Evolutionary conservation across 2,888 invertebrate genomes (phyloP), one percentile per base, ranked within the genome.

Genomic region (Acleris laterana): DNA sequence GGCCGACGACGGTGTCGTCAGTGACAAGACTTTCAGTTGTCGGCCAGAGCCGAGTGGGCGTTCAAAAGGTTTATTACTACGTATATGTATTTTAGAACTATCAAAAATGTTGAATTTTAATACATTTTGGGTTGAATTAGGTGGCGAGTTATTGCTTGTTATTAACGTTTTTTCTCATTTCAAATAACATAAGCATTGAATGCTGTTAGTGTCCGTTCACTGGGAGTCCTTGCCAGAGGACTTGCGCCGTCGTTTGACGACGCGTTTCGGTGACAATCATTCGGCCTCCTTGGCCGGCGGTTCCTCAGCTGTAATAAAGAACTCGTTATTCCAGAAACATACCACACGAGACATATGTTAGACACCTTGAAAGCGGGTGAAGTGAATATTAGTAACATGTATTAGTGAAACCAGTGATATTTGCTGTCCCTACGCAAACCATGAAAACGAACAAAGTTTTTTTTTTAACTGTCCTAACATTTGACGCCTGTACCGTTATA

Each of bases 231-330:
- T 89, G 66, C 87, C 71, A 1, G 89, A 82, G 80, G 90, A 87
- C 81, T 93, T 93, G 86, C 90, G 91, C 75, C 92, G 91, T 77
- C 92, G 79, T 69, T 92, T 93, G 75, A 90, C 91, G 88, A 86
- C 92, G 90, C 93, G 93, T 78, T 93, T 93, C 25, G 90, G 89
- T 79, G 92, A 87, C 78, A 85, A 93, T 93, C 93, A 93, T 85
- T 93, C 93, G 68, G 80, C 77, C 83, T 92, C 93, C 70, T 93
- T 93, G 50, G 72, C 81, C 69, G 86, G 90, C 70, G 89, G 86
- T 63, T 92, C 92, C 72, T 93, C 93, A 68, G 79, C 91, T 89
- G 82, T 46, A 80, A 58, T 42, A 57, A 69, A 59, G 3, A 42
- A 32, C 16, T 19, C 11, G 44, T n/a, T 22, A 42, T 9, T 16